Evolutionary conservation across 2,797 vertebrate genomes (phyloP).

Genomic region (Morelia viridis): DNA sequence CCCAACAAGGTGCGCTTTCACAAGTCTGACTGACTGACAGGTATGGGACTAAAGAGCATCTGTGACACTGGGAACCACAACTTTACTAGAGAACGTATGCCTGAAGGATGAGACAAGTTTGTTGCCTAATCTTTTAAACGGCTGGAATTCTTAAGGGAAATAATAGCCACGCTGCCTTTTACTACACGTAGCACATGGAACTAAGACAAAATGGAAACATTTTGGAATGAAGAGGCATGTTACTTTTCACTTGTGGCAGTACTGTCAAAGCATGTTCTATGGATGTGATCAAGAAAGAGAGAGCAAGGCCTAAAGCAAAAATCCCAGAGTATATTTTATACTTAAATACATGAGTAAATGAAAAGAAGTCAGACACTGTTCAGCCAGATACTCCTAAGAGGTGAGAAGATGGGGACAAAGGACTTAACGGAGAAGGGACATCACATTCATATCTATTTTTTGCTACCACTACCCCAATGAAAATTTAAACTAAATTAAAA

Average conservation of each 20-base stretch:
- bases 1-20: not conserved
- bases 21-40: not conserved
- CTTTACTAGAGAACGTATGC: fast-evolving
- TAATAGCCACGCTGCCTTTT: not conserved
- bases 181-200: not conserved
- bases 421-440: not conserved
- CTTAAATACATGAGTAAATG: not conserved
- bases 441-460: not conserved
- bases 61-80: not conserved
- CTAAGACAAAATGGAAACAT: not conserved
- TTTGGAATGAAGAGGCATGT: not conserved
- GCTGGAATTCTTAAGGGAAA: not conserved
- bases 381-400: not conserved
- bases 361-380: not conserved
- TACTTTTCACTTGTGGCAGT: not conserved
- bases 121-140: not conserved
- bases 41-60: not conserved
- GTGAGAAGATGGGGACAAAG: not conserved
- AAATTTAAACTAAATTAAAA: not conserved
- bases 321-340: not conserved
- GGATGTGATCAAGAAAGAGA: not conserved
- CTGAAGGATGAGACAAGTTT: not conserved
- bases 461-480: not conserved
- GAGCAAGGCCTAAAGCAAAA: not conserved
- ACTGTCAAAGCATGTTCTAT: not conserved